These are phyloP conservation scores for Sebastes alutus DNA, from an alignment of 2,797 vertebrate genomes.

Conservation along the genomic window DNA sequence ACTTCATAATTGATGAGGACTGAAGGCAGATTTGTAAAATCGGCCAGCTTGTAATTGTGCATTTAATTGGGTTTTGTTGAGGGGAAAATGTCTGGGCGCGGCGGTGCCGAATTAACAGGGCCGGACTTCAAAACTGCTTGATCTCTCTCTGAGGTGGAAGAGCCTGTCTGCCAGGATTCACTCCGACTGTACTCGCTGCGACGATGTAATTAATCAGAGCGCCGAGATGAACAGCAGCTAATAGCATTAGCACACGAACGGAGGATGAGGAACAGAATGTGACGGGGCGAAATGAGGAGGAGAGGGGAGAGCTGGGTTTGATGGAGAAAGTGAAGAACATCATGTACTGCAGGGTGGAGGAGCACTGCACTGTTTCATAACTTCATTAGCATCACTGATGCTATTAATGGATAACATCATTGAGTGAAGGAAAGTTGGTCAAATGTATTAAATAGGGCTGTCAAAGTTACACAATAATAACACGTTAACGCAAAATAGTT, in stretches of 20 bases:
- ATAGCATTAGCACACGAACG: conserved; percentile 7
- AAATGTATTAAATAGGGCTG: neutral
- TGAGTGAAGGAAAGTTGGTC: neutral
- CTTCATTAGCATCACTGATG: neutral
- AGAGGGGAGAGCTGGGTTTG: neutral
- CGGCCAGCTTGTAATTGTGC: conserved; percentile 4
- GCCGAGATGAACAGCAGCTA: conserved; percentile 21
- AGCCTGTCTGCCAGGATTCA: neutral
- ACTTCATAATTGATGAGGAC: conserved; percentile 26
- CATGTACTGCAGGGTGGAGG: neutral
- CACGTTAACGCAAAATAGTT: too few species aligned
- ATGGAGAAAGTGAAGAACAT: neutral
- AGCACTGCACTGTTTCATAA: neutral
- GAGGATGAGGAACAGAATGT: conserved; percentile 3
- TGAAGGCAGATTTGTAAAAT: conserved; percentile 30
- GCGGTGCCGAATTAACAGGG: neutral
- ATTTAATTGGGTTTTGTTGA: conserved; percentile 44
- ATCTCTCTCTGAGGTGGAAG: neutral
- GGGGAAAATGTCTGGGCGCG: neutral
- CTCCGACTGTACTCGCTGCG: neutral
- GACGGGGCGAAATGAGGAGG: neutral
- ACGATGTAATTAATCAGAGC: conserved; percentile 20
- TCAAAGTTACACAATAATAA: too few species aligned
- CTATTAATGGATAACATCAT: neutral
- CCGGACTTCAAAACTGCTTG: conserved; percentile 1